phyloP scores from a whole-genome alignment of 2,888 invertebrate species.

The Cyclophora albipunctata region DNA sequence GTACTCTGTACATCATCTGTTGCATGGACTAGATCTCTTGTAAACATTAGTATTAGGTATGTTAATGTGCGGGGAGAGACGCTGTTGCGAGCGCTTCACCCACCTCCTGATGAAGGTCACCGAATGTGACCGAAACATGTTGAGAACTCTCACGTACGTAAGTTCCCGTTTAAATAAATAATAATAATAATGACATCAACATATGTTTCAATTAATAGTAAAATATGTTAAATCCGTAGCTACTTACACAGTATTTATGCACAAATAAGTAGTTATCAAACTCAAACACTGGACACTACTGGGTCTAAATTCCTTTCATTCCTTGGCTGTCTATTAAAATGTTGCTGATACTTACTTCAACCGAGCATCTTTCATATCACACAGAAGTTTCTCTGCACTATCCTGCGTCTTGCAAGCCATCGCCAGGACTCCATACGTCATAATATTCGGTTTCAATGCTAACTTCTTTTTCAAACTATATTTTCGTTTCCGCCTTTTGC shows the following conservation, averaged over 20 bases:
- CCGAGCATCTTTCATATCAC: conserved; percentile 80
- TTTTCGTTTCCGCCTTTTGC: conserved; percentile 40
- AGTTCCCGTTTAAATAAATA: too few species aligned
- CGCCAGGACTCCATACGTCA: conserved; percentile 91
- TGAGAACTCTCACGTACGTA: too few species aligned
- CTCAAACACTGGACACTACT: neutral
- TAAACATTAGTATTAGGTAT: too few species aligned
- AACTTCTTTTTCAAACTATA: conserved; percentile 55
- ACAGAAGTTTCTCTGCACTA: conserved; percentile 79
- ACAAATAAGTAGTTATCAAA: neutral
- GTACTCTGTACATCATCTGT: too few species aligned
- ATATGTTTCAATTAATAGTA: neutral
- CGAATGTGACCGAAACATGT: too few species aligned
- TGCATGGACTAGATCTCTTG: too few species aligned
- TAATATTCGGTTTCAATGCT: conserved; percentile 79
- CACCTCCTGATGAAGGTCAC: neutral
- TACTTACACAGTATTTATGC: neutral
- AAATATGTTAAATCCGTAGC: neutral
- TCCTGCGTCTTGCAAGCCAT: conserved; percentile 81
- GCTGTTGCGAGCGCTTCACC: too few species aligned
- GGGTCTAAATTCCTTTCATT: too few species aligned
- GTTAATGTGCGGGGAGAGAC: too few species aligned
- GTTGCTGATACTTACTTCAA: conserved; percentile 66
- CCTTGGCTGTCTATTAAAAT: too few species aligned
- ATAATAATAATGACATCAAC: too few species aligned